Conservation (phyloP, 2,797 vertebrate species). For the Hoplostethus atlanticus region DNA sequence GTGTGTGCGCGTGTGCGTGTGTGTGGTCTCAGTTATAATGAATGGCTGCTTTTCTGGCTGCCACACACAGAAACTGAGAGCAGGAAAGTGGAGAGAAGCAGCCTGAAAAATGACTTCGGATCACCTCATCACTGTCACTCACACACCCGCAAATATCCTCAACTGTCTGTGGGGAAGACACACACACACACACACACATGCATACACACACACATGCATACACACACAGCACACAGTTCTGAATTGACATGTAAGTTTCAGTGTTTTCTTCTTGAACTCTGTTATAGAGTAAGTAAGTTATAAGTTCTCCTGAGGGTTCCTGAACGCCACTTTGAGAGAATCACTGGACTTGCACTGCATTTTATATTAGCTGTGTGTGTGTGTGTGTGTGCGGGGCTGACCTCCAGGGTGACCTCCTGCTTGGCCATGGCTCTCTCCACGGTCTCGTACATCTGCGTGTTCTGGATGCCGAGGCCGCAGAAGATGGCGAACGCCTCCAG, state of each 20-base stretch:
- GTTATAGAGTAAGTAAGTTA: no score
- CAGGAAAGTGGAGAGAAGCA: slow-evolving; percentile 34
- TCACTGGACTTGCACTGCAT: no score
- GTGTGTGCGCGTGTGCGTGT: neutral
- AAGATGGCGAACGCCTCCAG: slow-evolving; percentile 98
- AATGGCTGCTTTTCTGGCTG: slow-evolving; percentile 2
- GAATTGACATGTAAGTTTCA: no score
- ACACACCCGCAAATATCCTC: slow-evolving; percentile 26
- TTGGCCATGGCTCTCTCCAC: slow-evolving; percentile 98
- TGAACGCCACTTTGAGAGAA: no score
- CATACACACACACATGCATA: no score
- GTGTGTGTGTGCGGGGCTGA: slow-evolving; percentile 49
- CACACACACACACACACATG: neutral
- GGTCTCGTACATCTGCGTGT: slow-evolving; percentile 98
- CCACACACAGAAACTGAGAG: slow-evolving; percentile 9
- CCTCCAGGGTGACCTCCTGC: slow-evolving; percentile 97
- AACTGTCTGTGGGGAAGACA: neutral
- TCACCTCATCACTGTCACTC: slow-evolving; percentile 44
- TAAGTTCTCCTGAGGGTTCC: no score
- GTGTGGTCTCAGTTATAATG: slow-evolving; percentile 14
- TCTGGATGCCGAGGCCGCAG: slow-evolving; percentile 98
- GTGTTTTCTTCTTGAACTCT: no score
- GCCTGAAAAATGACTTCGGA: slow-evolving; percentile 25
- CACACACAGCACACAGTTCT: no score
- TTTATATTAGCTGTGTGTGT: neutral